A percentile compares a stretch with the other conserved stretches of the same genome.
phyloP scores from a whole-genome alignment of 30 jellyfish, hydroid and myxozoan species.

The Clytia hemisphaerica region DNA sequence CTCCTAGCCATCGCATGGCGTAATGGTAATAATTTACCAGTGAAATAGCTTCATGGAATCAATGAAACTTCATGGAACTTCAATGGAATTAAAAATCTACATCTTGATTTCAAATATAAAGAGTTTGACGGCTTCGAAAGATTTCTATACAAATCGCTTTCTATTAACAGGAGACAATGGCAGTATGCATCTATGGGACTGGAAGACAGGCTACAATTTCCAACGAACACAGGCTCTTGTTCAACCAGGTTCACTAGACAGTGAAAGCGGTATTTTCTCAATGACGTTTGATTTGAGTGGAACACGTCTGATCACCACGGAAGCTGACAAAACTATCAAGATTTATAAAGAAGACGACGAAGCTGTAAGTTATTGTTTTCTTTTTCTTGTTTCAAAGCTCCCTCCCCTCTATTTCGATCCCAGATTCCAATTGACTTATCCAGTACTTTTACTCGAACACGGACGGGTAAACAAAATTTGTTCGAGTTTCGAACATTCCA shows the following conservation, averaged over 20 bases:
- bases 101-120: not conserved
- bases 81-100: too few relatives aligned
- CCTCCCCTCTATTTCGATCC: not conserved
- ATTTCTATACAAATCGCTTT: not conserved
- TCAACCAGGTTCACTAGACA: constrained; percentile 99
- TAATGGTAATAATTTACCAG: too few relatives aligned
- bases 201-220: constrained; percentile 99
- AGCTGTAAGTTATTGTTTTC: constrained; percentile 57
- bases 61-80: too few relatives aligned
- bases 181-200: constrained; percentile 98
- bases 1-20: too few relatives aligned
- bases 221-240: constrained; percentile 80
- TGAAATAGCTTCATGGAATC: too few relatives aligned
- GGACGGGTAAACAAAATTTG: too few relatives aligned
- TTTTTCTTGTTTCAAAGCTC: not conserved
- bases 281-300: constrained; percentile 97
- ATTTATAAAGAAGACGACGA: constrained; percentile 96
- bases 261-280: constrained; percentile 99
- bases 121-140: not conserved
- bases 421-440: not conserved
- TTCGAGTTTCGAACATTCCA: too few relatives aligned
- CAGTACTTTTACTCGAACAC: too few relatives aligned
- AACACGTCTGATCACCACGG: constrained; percentile 83
- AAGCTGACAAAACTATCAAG: constrained; percentile 97
- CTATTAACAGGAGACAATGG: constrained; percentile 87